A percentile compares a stretch with the other conserved stretches of the same genome.
phyloP scores from a whole-genome alignment of 37 sponge, comb jelly and placozoan genomes.

The Amphimedon queenslandica region DNA sequence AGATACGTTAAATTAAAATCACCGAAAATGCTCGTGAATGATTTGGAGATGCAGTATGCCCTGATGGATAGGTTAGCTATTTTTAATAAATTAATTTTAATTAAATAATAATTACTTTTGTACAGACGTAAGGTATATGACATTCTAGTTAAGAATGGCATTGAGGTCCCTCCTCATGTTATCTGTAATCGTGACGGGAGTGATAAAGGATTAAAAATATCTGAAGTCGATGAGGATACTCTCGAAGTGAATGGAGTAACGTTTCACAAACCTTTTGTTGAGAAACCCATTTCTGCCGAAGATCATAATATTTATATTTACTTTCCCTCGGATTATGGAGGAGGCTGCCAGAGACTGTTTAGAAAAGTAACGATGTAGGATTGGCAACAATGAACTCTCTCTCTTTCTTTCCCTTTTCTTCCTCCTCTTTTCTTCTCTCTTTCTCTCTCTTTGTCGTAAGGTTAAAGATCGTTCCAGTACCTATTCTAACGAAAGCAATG shows the following conservation, averaged over 20 bases:
- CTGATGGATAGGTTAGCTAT: conserved; percentile 76
- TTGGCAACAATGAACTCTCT: neutral
- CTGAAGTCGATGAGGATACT: conserved; percentile 44
- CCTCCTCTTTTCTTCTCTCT: too few species aligned
- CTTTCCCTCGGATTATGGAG: conserved; percentile 91
- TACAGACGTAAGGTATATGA: conserved; percentile 62
- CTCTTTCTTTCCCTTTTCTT: too few species aligned
- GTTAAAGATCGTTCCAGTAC: conserved; percentile 74
- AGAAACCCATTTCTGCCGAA: conserved; percentile 91
- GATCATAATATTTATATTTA: conserved; percentile 94
- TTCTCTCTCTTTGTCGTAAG: conserved; percentile 23
- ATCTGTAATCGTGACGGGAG: conserved; percentile 20
- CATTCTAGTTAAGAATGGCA: conserved; percentile 47
- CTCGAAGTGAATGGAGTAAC: conserved; percentile 63
- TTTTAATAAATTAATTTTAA: neutral
- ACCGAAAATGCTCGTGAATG: conserved; percentile 82
- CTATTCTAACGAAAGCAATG: conserved; percentile 56
- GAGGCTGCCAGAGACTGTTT: conserved; percentile 88
- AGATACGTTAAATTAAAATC: conserved; percentile 73
- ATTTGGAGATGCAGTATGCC: conserved; percentile 75
- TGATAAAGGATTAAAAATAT: neutral
- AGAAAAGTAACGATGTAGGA: conserved; percentile 93
- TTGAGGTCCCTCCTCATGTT: conserved; percentile 59
- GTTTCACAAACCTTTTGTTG: conserved; percentile 96
- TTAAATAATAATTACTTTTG: neutral